Conservation (phyloP, 2,888 invertebrate species). For the Melipona beecheii region DNA sequence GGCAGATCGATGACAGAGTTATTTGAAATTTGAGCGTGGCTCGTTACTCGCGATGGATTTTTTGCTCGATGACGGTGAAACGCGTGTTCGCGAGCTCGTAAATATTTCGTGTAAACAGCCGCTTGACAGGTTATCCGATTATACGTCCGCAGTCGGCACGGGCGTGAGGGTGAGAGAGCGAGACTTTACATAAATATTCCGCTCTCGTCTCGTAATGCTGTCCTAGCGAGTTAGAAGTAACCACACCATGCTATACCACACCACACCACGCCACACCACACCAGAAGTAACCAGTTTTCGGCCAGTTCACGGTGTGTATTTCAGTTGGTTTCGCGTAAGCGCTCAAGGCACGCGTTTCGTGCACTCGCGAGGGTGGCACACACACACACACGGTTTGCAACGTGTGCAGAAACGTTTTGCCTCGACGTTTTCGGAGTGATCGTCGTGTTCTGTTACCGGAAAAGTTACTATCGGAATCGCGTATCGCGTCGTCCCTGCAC, state of each 20-base stretch:
- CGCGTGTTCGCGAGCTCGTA: slow-evolving; percentile 58
- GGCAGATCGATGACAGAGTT: slow-evolving; percentile 48
- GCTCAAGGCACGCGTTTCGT: neutral
- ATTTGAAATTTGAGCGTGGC: slow-evolving; percentile 47
- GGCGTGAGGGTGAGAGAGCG: slow-evolving; percentile 7
- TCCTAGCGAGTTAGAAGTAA: slow-evolving; percentile 9
- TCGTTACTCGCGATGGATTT: slow-evolving; percentile 54
- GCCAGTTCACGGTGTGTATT: neutral
- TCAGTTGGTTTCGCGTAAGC: neutral
- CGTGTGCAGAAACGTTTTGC: neutral
- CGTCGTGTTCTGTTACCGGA: neutral
- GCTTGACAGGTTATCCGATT: slow-evolving; percentile 59
- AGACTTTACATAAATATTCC: slow-evolving; percentile 62
- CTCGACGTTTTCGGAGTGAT: neutral
- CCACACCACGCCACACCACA: too few relatives aligned
- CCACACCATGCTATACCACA: neutral
- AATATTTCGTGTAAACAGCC: slow-evolving; percentile 59
- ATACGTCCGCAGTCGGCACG: slow-evolving; percentile 52
- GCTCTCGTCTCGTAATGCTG: slow-evolving; percentile 29
- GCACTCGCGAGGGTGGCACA: neutral
- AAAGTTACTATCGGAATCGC: neutral
- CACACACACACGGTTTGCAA: too few relatives aligned
- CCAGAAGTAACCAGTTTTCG: too few relatives aligned
- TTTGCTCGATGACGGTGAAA: slow-evolving; percentile 45
- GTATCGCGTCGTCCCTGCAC: neutral